phyloP scores from a whole-genome alignment of 37 sponge, comb jelly and placozoan genomes.

The Beroe ovata region DNA sequence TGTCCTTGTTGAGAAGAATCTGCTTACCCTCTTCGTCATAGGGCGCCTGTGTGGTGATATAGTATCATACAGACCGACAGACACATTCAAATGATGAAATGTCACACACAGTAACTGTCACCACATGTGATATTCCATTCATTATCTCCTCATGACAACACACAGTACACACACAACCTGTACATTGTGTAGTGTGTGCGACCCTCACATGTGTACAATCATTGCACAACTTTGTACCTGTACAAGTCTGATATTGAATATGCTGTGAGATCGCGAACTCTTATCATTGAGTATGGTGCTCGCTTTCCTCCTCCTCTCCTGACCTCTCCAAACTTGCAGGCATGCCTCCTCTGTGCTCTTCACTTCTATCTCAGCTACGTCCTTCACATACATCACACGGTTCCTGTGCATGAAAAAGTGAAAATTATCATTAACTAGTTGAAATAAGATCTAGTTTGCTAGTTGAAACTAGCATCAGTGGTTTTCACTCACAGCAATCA shows the following conservation, averaged over 20 bases:
- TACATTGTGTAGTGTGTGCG: no score
- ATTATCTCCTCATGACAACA: no score
- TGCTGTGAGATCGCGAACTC: conserved; percentile 93
- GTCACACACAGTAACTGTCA: neutral
- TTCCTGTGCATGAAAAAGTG: neutral
- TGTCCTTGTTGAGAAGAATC: conserved; percentile 51
- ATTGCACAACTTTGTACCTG: no score
- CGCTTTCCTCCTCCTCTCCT: conserved; percentile 84
- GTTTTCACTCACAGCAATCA: no score
- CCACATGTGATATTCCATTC: neutral
- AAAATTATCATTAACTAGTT: neutral
- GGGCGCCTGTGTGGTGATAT: conserved; percentile 13
- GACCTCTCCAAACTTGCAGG: conserved; percentile 76
- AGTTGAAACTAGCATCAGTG: no score
- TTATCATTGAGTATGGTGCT: conserved; percentile 89
- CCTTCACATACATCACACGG: conserved; percentile 86
- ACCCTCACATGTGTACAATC: no score
- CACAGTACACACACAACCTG: no score
- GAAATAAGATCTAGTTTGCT: no score
- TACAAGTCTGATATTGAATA: conserved; percentile 92
- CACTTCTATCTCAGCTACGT: conserved; percentile 90
- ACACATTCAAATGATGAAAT: neutral
- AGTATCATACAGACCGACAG: neutral
- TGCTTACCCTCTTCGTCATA: conserved; percentile 67
- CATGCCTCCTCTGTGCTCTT: conserved; percentile 95